Evolutionary conservation across 2,888 invertebrate genomes (phyloP).

Genomic region (Corythucha ciliata): DNA sequence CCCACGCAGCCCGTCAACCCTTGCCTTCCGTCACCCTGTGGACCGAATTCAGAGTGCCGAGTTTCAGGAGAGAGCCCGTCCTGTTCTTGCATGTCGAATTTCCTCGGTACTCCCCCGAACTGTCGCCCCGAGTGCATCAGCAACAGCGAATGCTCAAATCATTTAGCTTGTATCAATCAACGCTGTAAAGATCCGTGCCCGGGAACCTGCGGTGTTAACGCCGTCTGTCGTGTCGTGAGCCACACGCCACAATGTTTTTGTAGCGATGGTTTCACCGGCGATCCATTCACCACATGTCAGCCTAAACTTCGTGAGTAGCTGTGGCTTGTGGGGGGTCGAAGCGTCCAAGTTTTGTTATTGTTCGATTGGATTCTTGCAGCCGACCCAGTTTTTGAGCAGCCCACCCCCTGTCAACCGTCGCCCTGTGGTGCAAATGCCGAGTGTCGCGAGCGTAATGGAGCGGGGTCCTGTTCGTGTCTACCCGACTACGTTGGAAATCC

Average conservation of each 20-base stretch:
- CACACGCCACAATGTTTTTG: conserved; percentile 57
- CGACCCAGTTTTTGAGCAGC: conserved; percentile 45
- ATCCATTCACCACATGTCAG: conserved; percentile 38
- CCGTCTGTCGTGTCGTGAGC: conserved; percentile 62
- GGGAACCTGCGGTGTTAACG: conserved; percentile 61
- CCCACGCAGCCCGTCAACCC: conserved; percentile 44
- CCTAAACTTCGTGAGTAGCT: conserved; percentile 30
- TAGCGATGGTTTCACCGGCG: conserved; percentile 38
- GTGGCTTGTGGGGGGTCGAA: too few species aligned
- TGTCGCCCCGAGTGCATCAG: conserved; percentile 65
- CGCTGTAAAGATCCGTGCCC: conserved; percentile 67
- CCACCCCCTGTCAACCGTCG: conserved; percentile 51
- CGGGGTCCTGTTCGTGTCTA: conserved; percentile 56
- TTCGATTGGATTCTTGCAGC: conserved; percentile 34
- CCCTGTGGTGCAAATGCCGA: conserved; percentile 53
- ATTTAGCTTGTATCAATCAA: conserved; percentile 57
- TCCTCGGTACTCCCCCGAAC: conserved; percentile 55
- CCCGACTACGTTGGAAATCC: conserved; percentile 57
- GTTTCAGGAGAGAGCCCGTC: conserved; percentile 59
- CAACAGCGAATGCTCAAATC: conserved; percentile 59
- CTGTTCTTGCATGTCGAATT: conserved; percentile 59
- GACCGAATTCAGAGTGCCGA: conserved; percentile 69
- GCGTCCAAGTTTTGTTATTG: too few species aligned
- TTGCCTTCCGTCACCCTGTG: conserved; percentile 69
- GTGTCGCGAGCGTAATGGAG: conserved; percentile 45